phyloP scores from a whole-genome alignment of 2,797 vertebrate species.

The Acrossocheilus fasciatus region DNA sequence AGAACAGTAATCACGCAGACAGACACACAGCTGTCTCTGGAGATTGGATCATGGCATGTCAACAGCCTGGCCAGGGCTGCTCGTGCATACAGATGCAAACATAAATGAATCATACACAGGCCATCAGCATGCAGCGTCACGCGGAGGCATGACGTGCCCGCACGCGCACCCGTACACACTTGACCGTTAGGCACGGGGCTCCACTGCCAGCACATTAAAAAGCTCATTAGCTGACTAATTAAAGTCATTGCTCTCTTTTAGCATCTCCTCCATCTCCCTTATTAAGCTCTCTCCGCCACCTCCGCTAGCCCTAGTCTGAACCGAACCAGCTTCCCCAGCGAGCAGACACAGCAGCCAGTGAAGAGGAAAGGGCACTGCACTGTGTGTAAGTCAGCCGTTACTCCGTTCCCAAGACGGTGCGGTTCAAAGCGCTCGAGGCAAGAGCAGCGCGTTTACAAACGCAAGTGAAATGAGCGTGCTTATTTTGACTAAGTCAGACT shows the following conservation, averaged over 20 bases:
- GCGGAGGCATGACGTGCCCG: slow-evolving; percentile 63
- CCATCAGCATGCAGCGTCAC: slow-evolving; percentile 72
- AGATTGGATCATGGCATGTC: slow-evolving; percentile 77
- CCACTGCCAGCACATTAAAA: slow-evolving; percentile 80
- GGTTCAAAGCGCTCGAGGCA: slow-evolving; percentile 34
- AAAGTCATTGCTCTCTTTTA: slow-evolving; percentile 86
- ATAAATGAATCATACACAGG: slow-evolving; percentile 79
- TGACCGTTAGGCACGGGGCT: slow-evolving; percentile 56
- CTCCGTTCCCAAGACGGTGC: slow-evolving; percentile 39
- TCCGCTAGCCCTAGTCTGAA: slow-evolving; percentile 49
- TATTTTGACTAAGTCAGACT: slow-evolving; percentile 40
- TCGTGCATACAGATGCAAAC: slow-evolving; percentile 77
- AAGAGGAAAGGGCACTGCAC: slow-evolving; percentile 67
- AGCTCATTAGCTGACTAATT: slow-evolving; percentile 87
- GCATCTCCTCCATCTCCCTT: slow-evolving; percentile 82
- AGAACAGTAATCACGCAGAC: not conserved
- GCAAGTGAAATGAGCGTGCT: slow-evolving; percentile 31
- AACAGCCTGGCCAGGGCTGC: slow-evolving; percentile 64
- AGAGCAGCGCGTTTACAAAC: slow-evolving; percentile 12
- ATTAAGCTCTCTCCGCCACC: slow-evolving; percentile 74
- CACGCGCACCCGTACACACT: slow-evolving; percentile 10
- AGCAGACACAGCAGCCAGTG: slow-evolving; percentile 74
- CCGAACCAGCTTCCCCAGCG: slow-evolving; percentile 61
- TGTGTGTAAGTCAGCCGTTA: slow-evolving; percentile 47
- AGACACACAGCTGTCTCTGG: slow-evolving; percentile 53